Evolutionary conservation across 2,888 invertebrate species (phyloP), one percentile per base, ranked within the genome.

Genomic region (Eilema sororculum): DNA sequence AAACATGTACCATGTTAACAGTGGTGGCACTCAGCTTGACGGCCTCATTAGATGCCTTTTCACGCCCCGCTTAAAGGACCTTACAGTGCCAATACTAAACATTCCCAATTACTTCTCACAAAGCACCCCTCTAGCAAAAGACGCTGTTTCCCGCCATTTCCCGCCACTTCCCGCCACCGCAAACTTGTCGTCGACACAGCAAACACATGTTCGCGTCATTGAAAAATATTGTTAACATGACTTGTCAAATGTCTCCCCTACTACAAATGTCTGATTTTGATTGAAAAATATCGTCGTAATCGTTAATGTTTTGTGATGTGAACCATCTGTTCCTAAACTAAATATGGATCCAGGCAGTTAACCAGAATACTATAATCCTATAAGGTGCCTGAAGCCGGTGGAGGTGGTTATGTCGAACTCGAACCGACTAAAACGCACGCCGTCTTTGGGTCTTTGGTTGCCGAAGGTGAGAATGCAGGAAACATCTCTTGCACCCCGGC

Each of bases 161-260:
- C 28, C 46, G 46, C 46, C 46, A 59, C 76, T n/a, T n/a, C 30
- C 30, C 46, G 46, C 46, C 46, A 59, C 76, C 81, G 66, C 77
- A 77, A 73, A 74, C 78, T 76, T 80, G 79, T 80, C 83, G 65
- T 79, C 62, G 76, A 72, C 65, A 67, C 72, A 79, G 80, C 85
- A 79, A 83, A 74, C 67, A 74, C 82, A 80, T 65, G 75, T 77
- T 72, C 65, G 69, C 76, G 84, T 84, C 84, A 85, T 82, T 80
- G 80, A 84, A 80, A 84, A 82, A 84, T 81, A 80, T 79, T 73
- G 62, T 58, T 16, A 65, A 22, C 65, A 64, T 85, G 84, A 85
- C 82, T 74, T 67, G 75, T 69, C 57, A 69, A 67, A 71, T 66
- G 46, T 67, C 16, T 60, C 56, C 60, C 25, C 61, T 41, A 56